Base-by-base conservation (phyloP, 2,888 invertebrate genomes). In the Theretra japonica region DNA sequence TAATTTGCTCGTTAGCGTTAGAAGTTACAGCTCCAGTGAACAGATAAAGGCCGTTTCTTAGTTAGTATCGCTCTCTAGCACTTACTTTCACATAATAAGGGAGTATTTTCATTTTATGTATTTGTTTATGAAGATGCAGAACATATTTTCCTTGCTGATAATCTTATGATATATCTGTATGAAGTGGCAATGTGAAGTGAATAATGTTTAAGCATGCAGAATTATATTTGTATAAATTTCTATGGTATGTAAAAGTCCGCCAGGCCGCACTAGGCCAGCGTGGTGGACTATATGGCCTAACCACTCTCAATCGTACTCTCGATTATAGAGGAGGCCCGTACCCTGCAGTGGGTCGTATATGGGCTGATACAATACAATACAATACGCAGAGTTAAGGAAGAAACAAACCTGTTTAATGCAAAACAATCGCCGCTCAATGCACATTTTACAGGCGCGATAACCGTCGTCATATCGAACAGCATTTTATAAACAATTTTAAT, bases 401-500 rank as follows among this genome's bases (percentile, higher is more conserved):
- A 48, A 65, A 23, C 23, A 48, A 65, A 48, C 5, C 48, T 48
- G 21, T 23, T 65, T 30, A 33, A 30, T n/a, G n/a, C 30, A 71
- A n/a, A 71, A 72, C 59, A 72, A 69, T 72, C 59, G 19, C 58
- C 50, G 48, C 62, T 62, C 70, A 60, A 60, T 69, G 30, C 33
- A 33, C 69, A 69, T 65, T 72, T 72, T 21, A 23, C 50, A 60
- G 33, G 69, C 53, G 77, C 87, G 88, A 88, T 89, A 88, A 87
- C 86, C 82, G 79, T 83, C 76, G 76, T 80, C 85, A 82, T 41
- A 90, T 90, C 89, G 87, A 83, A 81, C 80, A 78, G 80, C 85
- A 84, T 87, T 90, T 90, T 87, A 90, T 90, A 92, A 93, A 92
- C 93, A 92, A 85, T 87, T 90, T 90, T 90, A 90, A 90, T 90